Evolutionary conservation across 2,888 invertebrate species (phyloP), one percentile per base, ranked within the genome.

Genomic region (Iselma pallidipennis): DNA sequence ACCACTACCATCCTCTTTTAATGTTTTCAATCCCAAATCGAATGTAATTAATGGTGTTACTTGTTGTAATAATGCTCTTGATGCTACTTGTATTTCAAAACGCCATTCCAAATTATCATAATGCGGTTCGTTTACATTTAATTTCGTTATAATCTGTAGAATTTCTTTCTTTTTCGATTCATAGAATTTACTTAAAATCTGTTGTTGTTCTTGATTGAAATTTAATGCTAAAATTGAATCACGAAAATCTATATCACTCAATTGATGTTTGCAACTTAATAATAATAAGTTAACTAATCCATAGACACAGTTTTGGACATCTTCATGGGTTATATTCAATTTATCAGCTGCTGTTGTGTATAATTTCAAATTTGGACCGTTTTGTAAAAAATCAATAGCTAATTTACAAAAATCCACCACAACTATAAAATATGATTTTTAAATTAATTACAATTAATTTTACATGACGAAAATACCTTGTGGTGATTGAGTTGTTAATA

Each of bases 231-330:
- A 61, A 19, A 85, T 75, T 2, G 82, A 82, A 69, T 85, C 83
- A 26, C 79, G 75, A 68, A 86, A 85, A 68, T 83, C 83, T 29
- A 82, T 78, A 33, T 81, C 78, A 66, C 76, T 82, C 53, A 86
- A 71, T 84, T 85, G 53, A 66, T 89, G 84, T 80, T 89, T 90
- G 70, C 88, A 88, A 66, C 88, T 87, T 80, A 92, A 87, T 16
- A 91, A 81, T 52, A 92, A 82, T 52, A 92, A 83, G 78, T 91
- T 88, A n/a, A 91, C 85, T 55, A 93, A 79, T 19, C 89, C 91
- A 81, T 91, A 88, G 12, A 92, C 85, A 45, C 89, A 84, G 76
- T 87, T 87, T 76, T 87, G 86, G 25, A 90, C 85, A 50, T 80
- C 77, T 64, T 83, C 81, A 9, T 83, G 62, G 31, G 85, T 81